A percentile compares a stretch with the other conserved stretches of the same genome.
Evolutionary conservation across 2,888 invertebrate species (phyloP).

Genomic region (Limnephilus marmoratus): DNA sequence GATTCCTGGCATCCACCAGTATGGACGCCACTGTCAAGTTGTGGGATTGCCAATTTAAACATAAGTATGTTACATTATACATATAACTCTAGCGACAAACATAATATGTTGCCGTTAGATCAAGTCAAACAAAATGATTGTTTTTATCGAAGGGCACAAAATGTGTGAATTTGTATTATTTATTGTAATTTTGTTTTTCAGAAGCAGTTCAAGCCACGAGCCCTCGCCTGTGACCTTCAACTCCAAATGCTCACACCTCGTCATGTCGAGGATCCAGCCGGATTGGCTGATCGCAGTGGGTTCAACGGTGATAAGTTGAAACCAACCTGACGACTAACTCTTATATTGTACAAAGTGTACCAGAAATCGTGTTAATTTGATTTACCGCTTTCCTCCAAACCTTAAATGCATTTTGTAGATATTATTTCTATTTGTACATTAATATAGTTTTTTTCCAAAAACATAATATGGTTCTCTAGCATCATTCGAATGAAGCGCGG

Average conservation of each 20-base stretch:
- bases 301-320: constrained; percentile 67
- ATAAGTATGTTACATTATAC: constrained; percentile 66
- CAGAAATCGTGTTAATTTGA: neutral
- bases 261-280: constrained; percentile 75
- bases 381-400: neutral
- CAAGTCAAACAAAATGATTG: neutral
- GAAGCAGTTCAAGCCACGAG: constrained; percentile 73
- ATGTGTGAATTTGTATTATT: constrained; percentile 42
- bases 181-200: constrained; percentile 68
- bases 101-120: too few species aligned
- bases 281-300: constrained; percentile 77
- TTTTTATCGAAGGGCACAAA: neutral
- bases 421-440: neutral
- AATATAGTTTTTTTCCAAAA: neutral
- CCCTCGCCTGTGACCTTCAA: constrained; percentile 73
- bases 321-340: neutral
- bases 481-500: too few species aligned
- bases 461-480: too few species aligned
- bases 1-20: constrained; percentile 82
- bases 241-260: constrained; percentile 75
- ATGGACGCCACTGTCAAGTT: constrained; percentile 81
- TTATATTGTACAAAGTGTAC: neutral
- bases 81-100: too few species aligned
- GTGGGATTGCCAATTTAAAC: constrained; percentile 78
- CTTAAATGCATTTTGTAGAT: neutral